These are phyloP conservation scores for Pholis gunnellus DNA, from an alignment of 2,113 vertebrate genomes.

Conservation along the genomic window DNA sequence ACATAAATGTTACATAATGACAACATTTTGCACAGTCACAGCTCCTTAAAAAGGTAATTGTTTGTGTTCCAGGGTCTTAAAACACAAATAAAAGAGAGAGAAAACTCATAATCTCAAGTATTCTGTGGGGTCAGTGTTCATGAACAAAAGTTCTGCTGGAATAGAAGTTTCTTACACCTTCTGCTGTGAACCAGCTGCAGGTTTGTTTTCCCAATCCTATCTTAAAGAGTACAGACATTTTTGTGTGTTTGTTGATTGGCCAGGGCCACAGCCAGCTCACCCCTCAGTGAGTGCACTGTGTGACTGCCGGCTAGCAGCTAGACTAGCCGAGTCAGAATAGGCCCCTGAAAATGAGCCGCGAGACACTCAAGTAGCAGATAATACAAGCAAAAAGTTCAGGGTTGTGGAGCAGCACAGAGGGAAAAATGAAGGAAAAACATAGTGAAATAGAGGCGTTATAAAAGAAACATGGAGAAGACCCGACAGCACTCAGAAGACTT, in stretches of 20 bases:
- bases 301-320: neutral
- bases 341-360: neutral
- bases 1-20: neutral
- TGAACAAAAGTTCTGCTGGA: slow-evolving; percentile 14
- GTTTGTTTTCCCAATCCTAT: slow-evolving; percentile 41
- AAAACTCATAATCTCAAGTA: neutral
- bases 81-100: neutral
- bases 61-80: neutral
- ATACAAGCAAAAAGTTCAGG: slow-evolving; percentile 13
- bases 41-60: slow-evolving; percentile 1
- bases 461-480: neutral
- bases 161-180: slow-evolving; percentile 14
- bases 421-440: neutral
- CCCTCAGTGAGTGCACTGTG: neutral
- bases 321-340: neutral
- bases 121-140: slow-evolving; percentile 16
- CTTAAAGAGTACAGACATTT: slow-evolving; percentile 7
- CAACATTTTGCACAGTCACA: neutral
- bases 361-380: slow-evolving; percentile 18
- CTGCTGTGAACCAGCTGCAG: slow-evolving; percentile 12
- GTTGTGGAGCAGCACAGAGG: neutral
- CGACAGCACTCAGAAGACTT: slow-evolving; percentile 4
- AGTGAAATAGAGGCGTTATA: neutral
- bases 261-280: slow-evolving; percentile 9
- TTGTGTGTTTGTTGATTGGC: slow-evolving; percentile 34